These are phyloP conservation scores for Seriola quinqueradiata DNA, from an alignment of 2,113 vertebrate genomes.

Conservation along the genomic window DNA sequence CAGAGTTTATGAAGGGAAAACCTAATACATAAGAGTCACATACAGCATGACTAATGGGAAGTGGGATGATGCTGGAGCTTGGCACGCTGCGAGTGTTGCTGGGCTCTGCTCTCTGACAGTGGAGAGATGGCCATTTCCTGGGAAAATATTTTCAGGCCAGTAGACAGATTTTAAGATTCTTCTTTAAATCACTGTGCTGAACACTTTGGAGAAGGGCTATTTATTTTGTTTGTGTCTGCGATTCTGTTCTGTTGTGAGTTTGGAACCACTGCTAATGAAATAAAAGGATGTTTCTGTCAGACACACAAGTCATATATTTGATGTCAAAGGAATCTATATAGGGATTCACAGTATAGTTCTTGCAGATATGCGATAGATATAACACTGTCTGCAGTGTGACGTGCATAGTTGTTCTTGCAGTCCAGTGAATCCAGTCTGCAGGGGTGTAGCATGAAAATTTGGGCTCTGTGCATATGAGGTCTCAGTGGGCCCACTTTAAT, in stretches of 20 bases:
- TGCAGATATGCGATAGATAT: neutral
- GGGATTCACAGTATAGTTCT: neutral
- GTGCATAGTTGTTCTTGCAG: neutral
- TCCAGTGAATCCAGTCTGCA: neutral
- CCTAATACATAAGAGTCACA: constrained; percentile 63
- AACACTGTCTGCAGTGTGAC: neutral
- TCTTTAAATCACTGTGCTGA: neutral
- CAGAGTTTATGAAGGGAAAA: constrained; percentile 67
- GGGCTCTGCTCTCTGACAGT: constrained; percentile 44
- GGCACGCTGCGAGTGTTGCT: constrained; percentile 49
- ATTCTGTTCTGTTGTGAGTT: neutral
- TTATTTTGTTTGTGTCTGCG: constrained; percentile 12
- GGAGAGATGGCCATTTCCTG: constrained; percentile 43
- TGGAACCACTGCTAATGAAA: neutral
- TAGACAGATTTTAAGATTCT: constrained; percentile 24
- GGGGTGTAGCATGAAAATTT: neutral
- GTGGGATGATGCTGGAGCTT: constrained; percentile 58
- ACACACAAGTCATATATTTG: neutral
- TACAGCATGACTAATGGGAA: constrained; percentile 74
- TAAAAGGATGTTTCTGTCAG: constrained; percentile 9
- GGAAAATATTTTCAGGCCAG: constrained; percentile 37
- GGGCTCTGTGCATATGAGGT: neutral
- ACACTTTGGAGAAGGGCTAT: neutral
- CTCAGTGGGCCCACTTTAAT: neutral
- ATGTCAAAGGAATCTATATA: neutral